These are phyloP conservation scores for Chionoecetes opilio DNA, from an alignment of 1,140 invertebrate genomes.

Conservation along the genomic window DNA sequence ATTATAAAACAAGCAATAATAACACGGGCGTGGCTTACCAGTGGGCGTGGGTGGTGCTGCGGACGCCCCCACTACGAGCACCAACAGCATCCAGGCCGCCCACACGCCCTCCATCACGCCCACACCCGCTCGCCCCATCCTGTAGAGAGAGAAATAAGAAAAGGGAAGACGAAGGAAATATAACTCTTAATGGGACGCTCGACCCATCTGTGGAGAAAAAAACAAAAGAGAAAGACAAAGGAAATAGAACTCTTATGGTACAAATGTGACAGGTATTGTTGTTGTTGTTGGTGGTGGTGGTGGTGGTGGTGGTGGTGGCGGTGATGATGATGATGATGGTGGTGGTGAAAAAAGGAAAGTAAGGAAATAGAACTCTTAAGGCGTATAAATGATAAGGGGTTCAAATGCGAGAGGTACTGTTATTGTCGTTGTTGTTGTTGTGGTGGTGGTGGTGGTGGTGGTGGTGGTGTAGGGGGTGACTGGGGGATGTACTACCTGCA, in stretches of 20 bases:
- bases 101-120: neutral
- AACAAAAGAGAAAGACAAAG: neutral
- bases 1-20: too few relatives aligned
- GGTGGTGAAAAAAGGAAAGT: neutral
- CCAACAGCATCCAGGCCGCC: neutral
- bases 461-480: neutral
- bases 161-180: neutral
- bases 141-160: neutral
- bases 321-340: neutral
- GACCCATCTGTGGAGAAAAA: too few relatives aligned
- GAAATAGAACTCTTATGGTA: neutral
- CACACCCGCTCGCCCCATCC: neutral
- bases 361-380: too few relatives aligned
- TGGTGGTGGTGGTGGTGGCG: neutral
- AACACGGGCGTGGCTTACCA: neutral
- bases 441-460: neutral
- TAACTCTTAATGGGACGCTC: neutral
- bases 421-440: too few relatives aligned
- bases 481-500: neutral
- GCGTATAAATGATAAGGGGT: neutral
- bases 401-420: neutral
- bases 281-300: neutral
- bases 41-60: neutral
- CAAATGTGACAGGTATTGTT: neutral
- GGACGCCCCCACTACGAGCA: neutral